Conservation (phyloP, 2,113 vertebrate species). For the Lophius piscatorius region DNA sequence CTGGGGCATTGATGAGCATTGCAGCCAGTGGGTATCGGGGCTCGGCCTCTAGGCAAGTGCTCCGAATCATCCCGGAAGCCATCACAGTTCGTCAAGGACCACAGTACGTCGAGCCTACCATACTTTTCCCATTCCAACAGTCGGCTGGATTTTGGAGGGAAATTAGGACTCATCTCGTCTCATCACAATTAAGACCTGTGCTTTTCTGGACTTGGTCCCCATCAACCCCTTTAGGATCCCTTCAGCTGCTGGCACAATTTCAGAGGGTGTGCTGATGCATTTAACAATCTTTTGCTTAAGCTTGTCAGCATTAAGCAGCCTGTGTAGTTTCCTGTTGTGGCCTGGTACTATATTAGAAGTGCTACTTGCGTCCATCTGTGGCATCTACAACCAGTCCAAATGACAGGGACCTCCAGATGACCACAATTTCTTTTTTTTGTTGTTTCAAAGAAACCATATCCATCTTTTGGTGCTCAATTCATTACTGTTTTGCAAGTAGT, state of each 20-base stretch:
- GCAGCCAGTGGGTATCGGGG: constrained; percentile 51
- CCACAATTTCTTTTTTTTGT: not conserved
- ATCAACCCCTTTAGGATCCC: constrained; percentile 42
- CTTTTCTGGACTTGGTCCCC: constrained; percentile 13
- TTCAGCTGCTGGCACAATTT: constrained; percentile 59
- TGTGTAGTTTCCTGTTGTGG: constrained; percentile 22
- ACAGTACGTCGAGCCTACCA: constrained; percentile 49
- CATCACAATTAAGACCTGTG: constrained; percentile 50
- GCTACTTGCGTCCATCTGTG: constrained; percentile 8
- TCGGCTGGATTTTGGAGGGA: constrained; percentile 42
- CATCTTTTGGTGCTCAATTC: no score
- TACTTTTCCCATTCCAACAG: constrained; percentile 61
- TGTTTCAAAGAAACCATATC: constrained; percentile 1
- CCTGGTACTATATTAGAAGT: constrained; percentile 21
- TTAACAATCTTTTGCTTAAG: constrained; percentile 45
- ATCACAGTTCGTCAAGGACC: constrained; percentile 54
- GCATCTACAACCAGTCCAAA: not conserved
- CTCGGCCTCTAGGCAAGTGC: constrained; percentile 40
- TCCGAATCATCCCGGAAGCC: constrained; percentile 51
- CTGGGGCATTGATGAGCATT: constrained; percentile 58
- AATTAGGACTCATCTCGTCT: constrained; percentile 27
- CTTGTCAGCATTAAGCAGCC: constrained; percentile 40
- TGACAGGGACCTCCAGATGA: not conserved
- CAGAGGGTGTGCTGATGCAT: constrained; percentile 33
- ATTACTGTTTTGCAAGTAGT: no score